phyloP scores from a whole-genome alignment of 2,888 invertebrate genomes.

The Tachystola acroxantha region DNA sequence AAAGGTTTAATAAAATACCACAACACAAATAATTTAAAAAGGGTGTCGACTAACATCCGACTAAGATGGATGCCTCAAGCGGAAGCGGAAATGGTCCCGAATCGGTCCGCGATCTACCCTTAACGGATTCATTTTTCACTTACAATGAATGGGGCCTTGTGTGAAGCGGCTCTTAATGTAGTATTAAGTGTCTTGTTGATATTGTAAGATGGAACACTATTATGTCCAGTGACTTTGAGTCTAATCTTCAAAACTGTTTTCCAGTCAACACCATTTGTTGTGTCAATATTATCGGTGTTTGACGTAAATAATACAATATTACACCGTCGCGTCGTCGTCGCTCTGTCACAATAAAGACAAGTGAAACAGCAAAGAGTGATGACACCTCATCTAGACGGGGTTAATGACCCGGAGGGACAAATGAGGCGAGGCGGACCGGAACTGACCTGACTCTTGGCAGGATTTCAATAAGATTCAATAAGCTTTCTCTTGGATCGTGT shows the following conservation, averaged over 20 bases:
- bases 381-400: slow-evolving; percentile 26
- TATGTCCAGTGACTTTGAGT: slow-evolving; percentile 6
- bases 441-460: slow-evolving; percentile 12
- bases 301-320: not conserved
- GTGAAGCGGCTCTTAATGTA: slow-evolving; percentile 30
- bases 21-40: slow-evolving; percentile 46
- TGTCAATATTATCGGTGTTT: no score
- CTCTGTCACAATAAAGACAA: slow-evolving; percentile 15
- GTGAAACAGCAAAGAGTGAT: slow-evolving; percentile 18
- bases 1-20: not conserved
- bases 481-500: not conserved
- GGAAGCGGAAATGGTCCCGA: slow-evolving; percentile 64
- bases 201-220: slow-evolving; percentile 7
- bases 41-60: slow-evolving; percentile 62
- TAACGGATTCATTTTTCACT: slow-evolving; percentile 64
- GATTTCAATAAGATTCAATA: slow-evolving; percentile 14
- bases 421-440: slow-evolving; percentile 24
- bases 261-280: no score
- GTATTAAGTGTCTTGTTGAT: slow-evolving; percentile 24
- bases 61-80: slow-evolving; percentile 57
- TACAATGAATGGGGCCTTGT: slow-evolving; percentile 29
- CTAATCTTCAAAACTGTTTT: no score
- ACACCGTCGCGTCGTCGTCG: slow-evolving; percentile 7
- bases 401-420: slow-evolving; percentile 30
- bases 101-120: slow-evolving; percentile 52